Conservation (phyloP, 2,797 vertebrate genomes). For the Anguilla obscura region DNA sequence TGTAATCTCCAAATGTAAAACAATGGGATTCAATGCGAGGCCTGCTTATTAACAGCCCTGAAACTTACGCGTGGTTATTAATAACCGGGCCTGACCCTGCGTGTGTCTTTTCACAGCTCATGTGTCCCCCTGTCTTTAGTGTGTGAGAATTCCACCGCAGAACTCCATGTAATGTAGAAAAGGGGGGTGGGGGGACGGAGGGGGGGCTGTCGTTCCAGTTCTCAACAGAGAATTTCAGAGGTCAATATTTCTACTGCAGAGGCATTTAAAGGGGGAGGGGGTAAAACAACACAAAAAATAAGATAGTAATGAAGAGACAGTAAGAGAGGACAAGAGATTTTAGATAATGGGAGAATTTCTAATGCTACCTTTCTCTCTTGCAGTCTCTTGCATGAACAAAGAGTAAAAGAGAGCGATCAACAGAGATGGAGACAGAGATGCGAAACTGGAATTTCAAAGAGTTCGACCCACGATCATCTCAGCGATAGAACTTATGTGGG, state of each 20-base stretch:
- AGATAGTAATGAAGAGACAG: no score
- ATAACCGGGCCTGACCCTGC: neutral
- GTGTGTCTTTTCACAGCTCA: neutral
- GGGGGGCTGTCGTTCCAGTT: no score
- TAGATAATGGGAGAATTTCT: no score
- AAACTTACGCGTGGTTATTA: neutral
- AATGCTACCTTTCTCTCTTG: no score
- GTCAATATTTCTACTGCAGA: no score
- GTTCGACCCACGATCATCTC: neutral
- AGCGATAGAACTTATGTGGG: neutral
- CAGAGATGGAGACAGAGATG: neutral
- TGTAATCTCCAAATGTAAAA: conserved; percentile 13
- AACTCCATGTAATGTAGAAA: neutral
- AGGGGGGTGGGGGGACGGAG: no score
- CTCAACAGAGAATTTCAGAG: no score
- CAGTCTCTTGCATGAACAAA: neutral
- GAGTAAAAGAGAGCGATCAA: neutral
- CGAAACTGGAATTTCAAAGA: neutral
- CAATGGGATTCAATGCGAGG: neutral
- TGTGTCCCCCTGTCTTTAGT: no score
- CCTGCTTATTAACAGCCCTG: neutral
- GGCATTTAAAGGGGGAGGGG: neutral
- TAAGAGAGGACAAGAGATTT: neutral
- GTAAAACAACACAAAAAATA: no score
- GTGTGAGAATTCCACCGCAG: neutral